Evolutionary conservation across 2,113 vertebrate species (phyloP).

Genomic region (Eidolon helvum): DNA sequence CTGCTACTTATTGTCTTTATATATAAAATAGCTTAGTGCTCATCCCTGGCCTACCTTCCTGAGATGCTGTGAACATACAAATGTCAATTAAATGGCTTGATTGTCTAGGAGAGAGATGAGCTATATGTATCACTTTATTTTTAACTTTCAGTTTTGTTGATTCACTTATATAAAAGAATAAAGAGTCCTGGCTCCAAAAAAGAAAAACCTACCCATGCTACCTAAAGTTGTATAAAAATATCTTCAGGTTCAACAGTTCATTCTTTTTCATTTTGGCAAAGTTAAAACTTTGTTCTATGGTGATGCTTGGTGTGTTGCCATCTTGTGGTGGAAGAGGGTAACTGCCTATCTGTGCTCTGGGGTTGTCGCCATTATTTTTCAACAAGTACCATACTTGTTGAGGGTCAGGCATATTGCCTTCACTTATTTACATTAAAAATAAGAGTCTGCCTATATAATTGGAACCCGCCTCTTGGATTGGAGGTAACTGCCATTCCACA

Average conservation of each 20-base stretch:
- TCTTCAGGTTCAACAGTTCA: not conserved
- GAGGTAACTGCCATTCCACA: not conserved
- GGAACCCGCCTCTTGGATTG: not conserved
- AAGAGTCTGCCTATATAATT: not conserved
- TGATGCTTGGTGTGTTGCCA: conserved; percentile 19
- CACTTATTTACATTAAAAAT: not conserved
- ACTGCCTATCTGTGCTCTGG: not conserved
- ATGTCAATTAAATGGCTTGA: not conserved
- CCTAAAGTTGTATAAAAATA: too few relatives aligned
- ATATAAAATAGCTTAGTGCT: not conserved
- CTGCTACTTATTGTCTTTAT: not conserved
- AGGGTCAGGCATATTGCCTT: not conserved
- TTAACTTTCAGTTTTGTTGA: not conserved
- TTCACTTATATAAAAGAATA: not conserved
- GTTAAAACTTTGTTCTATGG: fast-evolving
- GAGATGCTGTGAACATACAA: not conserved
- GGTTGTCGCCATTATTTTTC: not conserved
- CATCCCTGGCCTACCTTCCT: not conserved
- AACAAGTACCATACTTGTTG: not conserved
- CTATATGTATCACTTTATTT: not conserved
- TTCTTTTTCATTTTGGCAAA: not conserved
- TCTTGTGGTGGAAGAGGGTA: conserved; percentile 23
- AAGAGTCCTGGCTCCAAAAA: not conserved
- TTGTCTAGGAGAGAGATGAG: not conserved
- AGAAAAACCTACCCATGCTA: not conserved